Evolutionary conservation across 2,113 vertebrate genomes (phyloP).

Genomic region (Trichechus manatus): DNA sequence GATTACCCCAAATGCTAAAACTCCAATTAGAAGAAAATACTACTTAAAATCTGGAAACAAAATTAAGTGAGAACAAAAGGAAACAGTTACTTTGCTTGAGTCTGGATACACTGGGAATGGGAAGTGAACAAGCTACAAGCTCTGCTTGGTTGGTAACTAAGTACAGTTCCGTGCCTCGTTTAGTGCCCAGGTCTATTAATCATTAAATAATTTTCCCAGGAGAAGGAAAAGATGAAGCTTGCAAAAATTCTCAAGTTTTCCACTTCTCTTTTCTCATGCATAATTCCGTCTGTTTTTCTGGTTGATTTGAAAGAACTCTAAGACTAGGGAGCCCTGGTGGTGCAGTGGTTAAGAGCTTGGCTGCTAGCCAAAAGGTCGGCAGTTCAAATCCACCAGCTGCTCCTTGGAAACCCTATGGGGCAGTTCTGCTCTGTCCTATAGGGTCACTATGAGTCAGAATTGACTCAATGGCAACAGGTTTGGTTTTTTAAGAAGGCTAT

Average conservation of each 20-base stretch:
- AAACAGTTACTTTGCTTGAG: background rate
- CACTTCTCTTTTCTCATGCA: background rate
- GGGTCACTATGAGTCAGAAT: no score
- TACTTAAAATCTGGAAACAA: background rate
- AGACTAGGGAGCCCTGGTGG: no score
- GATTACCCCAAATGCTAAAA: background rate
- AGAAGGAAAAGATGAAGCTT: background rate
- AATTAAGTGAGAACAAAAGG: conserved; percentile 9
- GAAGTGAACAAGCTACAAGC: background rate
- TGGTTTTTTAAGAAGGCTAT: background rate
- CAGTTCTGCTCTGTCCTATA: no score
- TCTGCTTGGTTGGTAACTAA: background rate
- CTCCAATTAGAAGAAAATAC: background rate
- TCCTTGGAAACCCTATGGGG: no score
- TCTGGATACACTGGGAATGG: background rate
- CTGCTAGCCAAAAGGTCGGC: no score
- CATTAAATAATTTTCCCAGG: background rate
- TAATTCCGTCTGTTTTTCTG: conserved; percentile 27
- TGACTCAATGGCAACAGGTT: no score
- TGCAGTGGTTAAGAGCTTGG: no score
- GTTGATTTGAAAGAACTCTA: background rate
- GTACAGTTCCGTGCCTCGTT: background rate
- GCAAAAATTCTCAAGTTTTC: background rate
- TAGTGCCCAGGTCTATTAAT: background rate
- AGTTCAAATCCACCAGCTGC: no score